Evolutionary conservation across 2,113 vertebrate species (phyloP).

Genomic region (Rynchops niger): DNA sequence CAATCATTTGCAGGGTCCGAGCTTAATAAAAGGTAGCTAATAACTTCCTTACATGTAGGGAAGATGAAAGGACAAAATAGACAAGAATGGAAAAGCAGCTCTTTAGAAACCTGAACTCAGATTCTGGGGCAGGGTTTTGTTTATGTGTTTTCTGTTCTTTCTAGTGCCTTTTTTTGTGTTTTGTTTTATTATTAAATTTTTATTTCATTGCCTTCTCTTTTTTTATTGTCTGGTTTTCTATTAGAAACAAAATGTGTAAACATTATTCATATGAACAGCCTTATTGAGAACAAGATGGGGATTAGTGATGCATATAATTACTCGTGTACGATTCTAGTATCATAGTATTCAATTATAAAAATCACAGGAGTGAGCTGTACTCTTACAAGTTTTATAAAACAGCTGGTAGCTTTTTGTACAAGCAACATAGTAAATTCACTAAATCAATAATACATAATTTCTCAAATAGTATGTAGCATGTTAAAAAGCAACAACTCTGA

Average conservation of each 20-base stretch:
- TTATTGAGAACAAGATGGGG: neutral
- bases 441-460: neutral
- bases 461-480: neutral
- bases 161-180: neutral
- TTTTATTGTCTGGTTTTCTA: neutral
- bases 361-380: neutral
- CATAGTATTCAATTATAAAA: neutral
- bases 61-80: neutral
- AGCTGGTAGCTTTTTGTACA: neutral
- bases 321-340: neutral
- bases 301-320: constrained; percentile 12
- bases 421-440: neutral
- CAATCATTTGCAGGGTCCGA: neutral
- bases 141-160: neutral
- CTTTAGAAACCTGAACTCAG: neutral
- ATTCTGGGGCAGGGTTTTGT: neutral
- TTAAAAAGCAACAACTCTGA: neutral
- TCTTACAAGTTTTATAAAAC: constrained; percentile 11
- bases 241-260: neutral
- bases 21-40: neutral
- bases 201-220: neutral
- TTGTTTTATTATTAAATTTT: neutral
- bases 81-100: neutral
- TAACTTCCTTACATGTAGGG: neutral
- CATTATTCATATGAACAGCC: neutral